A percentile compares a stretch with the other conserved stretches of the same genome.
Conservation (phyloP, 1,140 invertebrate species). For the Micrasema longulum region DNA sequence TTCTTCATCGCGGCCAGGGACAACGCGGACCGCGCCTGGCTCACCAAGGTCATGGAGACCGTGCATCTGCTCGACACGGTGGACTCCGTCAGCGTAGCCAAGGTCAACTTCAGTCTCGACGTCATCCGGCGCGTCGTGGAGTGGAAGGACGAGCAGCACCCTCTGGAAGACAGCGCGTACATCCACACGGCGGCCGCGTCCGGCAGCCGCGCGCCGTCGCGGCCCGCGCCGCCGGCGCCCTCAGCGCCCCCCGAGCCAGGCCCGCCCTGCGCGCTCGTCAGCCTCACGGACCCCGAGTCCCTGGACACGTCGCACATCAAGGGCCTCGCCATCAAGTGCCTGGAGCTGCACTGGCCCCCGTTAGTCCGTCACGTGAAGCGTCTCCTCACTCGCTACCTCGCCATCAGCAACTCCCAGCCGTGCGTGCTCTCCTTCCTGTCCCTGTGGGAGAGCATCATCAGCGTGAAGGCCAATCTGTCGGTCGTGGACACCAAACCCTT, state of each 20-base stretch:
- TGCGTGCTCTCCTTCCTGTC: slow-evolving; percentile 85
- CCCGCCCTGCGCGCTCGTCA: slow-evolving; percentile 74
- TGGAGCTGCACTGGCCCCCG: slow-evolving; percentile 85
- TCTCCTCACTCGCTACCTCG: slow-evolving; percentile 69
- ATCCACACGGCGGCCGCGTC: slow-evolving; percentile 57
- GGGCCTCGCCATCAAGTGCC: slow-evolving; percentile 84
- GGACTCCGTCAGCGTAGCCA: slow-evolving; percentile 70
- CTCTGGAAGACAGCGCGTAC: slow-evolving; percentile 76
- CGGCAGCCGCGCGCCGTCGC: slow-evolving; percentile 2
- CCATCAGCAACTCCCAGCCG: slow-evolving; percentile 72
- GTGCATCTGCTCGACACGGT: slow-evolving; percentile 70
- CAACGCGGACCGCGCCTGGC: slow-evolving; percentile 80
- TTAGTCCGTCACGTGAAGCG: slow-evolving; percentile 77
- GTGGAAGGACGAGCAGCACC: slow-evolving; percentile 88
- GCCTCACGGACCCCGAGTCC: slow-evolving; percentile 81
- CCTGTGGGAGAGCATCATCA: slow-evolving; percentile 91
- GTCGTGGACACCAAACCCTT: slow-evolving; percentile 90
- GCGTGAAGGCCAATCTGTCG: slow-evolving; percentile 89
- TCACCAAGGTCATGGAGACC: slow-evolving; percentile 80
- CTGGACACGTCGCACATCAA: slow-evolving; percentile 86
- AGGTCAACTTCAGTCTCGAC: slow-evolving; percentile 86
- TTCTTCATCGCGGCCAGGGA: slow-evolving; percentile 87
- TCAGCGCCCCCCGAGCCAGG: background rate
- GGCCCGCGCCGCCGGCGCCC: too few relatives aligned
- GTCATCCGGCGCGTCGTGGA: slow-evolving; percentile 87